Conservation (phyloP, 1,140 invertebrate species). For the Bilobella aurantiaca region DNA sequence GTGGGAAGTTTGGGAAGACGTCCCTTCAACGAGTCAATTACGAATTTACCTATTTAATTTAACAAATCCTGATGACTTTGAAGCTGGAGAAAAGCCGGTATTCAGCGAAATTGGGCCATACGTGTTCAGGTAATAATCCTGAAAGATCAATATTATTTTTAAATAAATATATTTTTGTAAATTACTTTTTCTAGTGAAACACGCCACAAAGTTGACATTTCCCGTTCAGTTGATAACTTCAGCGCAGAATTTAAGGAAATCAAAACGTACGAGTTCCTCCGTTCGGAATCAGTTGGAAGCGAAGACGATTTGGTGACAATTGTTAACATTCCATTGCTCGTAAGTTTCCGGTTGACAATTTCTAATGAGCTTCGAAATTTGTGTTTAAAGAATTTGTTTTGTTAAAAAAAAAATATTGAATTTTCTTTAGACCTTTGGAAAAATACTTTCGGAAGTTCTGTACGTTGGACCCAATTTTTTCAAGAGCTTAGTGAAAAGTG, state of each 20-base stretch:
- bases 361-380: not conserved
- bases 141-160: not conserved
- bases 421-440: slow-evolving; percentile 12
- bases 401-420: too few species aligned
- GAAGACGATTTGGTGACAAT: slow-evolving; percentile 5
- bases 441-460: not conserved
- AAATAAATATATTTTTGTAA: not conserved
- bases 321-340: slow-evolving; percentile 10
- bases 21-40: slow-evolving; percentile 41
- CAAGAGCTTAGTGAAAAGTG: not conserved
- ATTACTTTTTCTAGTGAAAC: slow-evolving; percentile 12
- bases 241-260: not conserved
- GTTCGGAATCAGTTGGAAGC: not conserved
- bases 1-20: slow-evolving; percentile 6
- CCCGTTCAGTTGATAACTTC: not conserved
- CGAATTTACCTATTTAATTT: slow-evolving; percentile 44
- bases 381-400: too few species aligned
- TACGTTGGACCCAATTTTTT: not conserved
- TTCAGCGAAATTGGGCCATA: slow-evolving; percentile 44
- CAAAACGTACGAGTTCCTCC: not conserved
- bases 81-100: slow-evolving; percentile 39
- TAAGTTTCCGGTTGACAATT: slow-evolving; percentile 1
- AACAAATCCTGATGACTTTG: slow-evolving; percentile 40
- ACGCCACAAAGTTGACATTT: slow-evolving; percentile 12
- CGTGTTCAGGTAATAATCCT: slow-evolving; percentile 40